Conservation (phyloP, 2,888 invertebrate genomes). For the Athalia circularis region DNA sequence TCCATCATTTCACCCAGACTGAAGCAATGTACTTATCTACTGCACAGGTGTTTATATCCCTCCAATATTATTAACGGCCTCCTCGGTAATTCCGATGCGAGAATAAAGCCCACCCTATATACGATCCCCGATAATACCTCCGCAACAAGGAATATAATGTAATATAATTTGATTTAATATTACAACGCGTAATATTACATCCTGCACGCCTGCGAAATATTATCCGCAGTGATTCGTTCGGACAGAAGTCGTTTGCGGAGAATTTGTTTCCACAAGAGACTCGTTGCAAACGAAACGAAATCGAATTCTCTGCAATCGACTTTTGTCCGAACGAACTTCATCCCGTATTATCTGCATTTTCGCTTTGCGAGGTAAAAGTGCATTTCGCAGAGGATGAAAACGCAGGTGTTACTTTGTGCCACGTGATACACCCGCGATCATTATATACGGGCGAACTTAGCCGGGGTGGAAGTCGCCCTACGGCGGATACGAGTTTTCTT, state of each 20-base stretch:
- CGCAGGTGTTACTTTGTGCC: too few species aligned
- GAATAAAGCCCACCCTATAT: constrained; percentile 1
- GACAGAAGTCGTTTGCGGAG: too few species aligned
- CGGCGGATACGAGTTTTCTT: constrained; percentile 5
- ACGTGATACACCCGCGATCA: too few species aligned
- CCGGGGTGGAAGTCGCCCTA: neutral
- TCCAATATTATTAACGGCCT: constrained; percentile 26
- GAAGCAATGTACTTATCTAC: neutral
- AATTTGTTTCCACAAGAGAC: too few species aligned
- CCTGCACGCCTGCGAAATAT: neutral
- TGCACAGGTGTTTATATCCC: constrained; percentile 17
- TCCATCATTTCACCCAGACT: neutral
- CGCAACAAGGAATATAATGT: neutral
- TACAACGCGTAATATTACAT: neutral
- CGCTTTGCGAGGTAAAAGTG: too few species aligned
- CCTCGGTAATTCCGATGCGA: constrained; percentile 1
- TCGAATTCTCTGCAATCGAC: too few species aligned
- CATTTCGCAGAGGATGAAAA: too few species aligned
- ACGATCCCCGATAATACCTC: constrained; percentile 10
- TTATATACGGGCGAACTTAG: too few species aligned
- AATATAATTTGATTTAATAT: neutral
- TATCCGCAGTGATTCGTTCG: too few species aligned
- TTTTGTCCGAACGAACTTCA: too few species aligned
- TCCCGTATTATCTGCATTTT: too few species aligned
- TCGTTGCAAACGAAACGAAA: too few species aligned